A percentile compares a stretch with the other conserved stretches of the same genome.
phyloP scores from a whole-genome alignment of 92 coral and sea anemone genomes.

The Heliopora coerulea region DNA sequence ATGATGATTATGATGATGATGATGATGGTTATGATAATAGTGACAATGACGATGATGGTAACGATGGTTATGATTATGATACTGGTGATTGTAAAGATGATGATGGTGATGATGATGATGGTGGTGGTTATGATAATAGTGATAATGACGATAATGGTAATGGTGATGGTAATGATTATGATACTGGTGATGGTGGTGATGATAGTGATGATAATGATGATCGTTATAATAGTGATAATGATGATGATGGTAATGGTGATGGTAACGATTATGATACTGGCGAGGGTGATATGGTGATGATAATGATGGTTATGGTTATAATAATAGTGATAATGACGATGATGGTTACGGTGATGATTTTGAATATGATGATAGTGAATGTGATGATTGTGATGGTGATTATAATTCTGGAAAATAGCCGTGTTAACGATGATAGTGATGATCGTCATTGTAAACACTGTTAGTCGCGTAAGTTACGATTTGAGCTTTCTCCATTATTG shows the following conservation, averaged over 20 bases:
- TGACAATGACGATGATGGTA: not conserved
- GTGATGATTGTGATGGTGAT: not conserved
- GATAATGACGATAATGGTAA: not conserved
- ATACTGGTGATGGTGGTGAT: not conserved
- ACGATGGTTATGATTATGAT: not conserved
- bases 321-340: no score
- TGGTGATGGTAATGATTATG: not conserved
- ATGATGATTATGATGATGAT: not conserved
- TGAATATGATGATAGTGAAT: no score
- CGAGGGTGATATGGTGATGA: no score
- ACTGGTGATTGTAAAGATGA: no score
- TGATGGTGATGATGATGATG: no score
- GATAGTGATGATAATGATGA: not conserved
- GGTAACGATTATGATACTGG: not conserved
- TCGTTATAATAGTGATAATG: not conserved
- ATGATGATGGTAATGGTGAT: not conserved
- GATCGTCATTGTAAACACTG: no score
- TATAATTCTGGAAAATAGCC: not conserved
- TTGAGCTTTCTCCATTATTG: no score
- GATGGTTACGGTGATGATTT: no score
- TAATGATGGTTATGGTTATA: not conserved
- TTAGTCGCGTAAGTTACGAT: no score
- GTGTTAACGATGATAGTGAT: not conserved
- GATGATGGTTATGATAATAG: not conserved
- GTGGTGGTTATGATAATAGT: no score